A percentile compares a stretch with the other conserved stretches of the same genome.
phyloP scores from a whole-genome alignment of 2,888 invertebrate species.

The Ptychoptera albimana region DNA sequence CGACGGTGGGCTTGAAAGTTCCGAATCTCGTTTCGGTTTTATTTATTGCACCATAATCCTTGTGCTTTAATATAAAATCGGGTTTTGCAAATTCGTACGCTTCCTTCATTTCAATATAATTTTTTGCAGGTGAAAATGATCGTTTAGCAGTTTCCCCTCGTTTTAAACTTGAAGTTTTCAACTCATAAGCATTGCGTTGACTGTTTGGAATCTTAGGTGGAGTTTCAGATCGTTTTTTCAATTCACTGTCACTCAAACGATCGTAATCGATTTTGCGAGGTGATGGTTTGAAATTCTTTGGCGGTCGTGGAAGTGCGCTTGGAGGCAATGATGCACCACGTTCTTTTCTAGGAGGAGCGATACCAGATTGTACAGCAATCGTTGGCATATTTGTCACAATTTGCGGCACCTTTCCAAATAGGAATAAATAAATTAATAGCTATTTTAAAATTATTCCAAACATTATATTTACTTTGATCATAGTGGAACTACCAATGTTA shows the following conservation, averaged over 20 bases:
- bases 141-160: conserved; percentile 7
- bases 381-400: conserved; percentile 1
- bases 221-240: conserved; percentile 12
- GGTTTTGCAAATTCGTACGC: conserved; percentile 7
- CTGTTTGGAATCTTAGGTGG: conserved; percentile 10
- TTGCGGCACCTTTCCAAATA: neutral
- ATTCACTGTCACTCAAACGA: conserved; percentile 12
- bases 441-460: neutral
- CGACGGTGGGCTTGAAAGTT: conserved; percentile 3
- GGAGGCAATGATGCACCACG: conserved; percentile 14
- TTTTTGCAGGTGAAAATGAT: conserved; percentile 8
- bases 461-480: neutral
- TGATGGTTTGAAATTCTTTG: conserved; percentile 11
- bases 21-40: conserved; percentile 9
- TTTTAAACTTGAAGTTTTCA: conserved; percentile 12
- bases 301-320: conserved; percentile 14
- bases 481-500: conserved; percentile 12
- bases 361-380: conserved; percentile 2
- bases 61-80: conserved; percentile 9
- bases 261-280: conserved; percentile 15
- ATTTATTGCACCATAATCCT: conserved; percentile 12
- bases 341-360: conserved; percentile 10
- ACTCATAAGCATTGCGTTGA: conserved; percentile 10
- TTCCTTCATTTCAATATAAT: conserved; percentile 7
- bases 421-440: neutral